These are phyloP conservation scores for Limnothrissa miodon DNA, from an alignment of 2,113 vertebrate species.

Conservation along the genomic window DNA sequence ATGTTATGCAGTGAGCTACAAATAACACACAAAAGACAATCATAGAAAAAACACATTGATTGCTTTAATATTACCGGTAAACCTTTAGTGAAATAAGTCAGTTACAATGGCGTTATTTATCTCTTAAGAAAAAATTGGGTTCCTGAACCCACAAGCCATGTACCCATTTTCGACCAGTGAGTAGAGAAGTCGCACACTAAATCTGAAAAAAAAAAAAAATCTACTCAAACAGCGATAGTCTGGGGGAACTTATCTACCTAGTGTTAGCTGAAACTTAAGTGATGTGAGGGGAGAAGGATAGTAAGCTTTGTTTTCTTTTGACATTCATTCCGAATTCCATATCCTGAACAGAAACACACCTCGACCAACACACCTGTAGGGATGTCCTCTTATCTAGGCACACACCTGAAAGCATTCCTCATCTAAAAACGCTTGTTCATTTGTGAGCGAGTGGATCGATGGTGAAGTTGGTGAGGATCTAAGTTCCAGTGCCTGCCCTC, in stretches of 20 bases:
- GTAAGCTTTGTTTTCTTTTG: neutral
- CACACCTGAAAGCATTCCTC: neutral
- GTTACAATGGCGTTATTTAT: neutral
- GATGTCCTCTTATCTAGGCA: neutral
- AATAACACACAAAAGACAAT: too few relatives aligned
- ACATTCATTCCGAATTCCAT: neutral
- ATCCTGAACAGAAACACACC: neutral
- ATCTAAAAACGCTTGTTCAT: neutral
- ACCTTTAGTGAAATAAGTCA: neutral
- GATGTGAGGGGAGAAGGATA: neutral
- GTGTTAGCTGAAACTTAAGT: neutral
- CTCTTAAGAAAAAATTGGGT: neutral
- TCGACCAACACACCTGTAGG: neutral
- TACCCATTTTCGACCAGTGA: neutral
- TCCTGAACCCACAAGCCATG: neutral
- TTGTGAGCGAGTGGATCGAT: neutral
- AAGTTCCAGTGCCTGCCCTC: neutral
- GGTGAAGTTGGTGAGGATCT: neutral
- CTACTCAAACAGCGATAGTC: neutral
- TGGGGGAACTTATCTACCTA: neutral
- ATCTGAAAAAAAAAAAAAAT: neutral
- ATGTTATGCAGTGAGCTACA: too few relatives aligned
- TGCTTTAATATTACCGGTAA: conserved; percentile 3
- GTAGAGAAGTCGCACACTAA: neutral
- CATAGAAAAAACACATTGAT: conserved; percentile 11